These are phyloP conservation scores for Tetragnatha versicolor DNA, from an alignment of 1,140 invertebrate species.

Conservation along the genomic window DNA sequence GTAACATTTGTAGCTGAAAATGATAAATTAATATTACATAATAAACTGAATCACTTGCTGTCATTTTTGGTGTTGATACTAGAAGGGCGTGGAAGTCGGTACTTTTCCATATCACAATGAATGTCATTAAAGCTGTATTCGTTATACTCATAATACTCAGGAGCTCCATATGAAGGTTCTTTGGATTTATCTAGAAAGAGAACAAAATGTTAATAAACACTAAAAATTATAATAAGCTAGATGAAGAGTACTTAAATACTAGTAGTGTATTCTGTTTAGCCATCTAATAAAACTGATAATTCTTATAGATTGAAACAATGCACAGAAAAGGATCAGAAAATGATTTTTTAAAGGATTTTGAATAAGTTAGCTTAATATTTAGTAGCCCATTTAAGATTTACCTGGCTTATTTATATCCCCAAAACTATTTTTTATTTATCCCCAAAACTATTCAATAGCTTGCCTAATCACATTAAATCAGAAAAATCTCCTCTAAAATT, in stretches of 20 bases:
- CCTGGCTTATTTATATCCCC: no score
- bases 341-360: background rate
- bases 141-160: slow-evolving; percentile 74
- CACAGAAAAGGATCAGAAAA: background rate
- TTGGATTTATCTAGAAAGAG: background rate
- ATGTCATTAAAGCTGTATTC: slow-evolving; percentile 68
- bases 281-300: background rate
- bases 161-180: slow-evolving; percentile 30
- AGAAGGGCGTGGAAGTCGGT: slow-evolving; percentile 64
- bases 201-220: background rate
- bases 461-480: no score
- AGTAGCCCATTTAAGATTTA: no score
- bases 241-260: background rate
- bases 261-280: background rate
- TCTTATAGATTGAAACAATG: background rate
- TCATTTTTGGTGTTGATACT: slow-evolving; percentile 67
- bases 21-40: no score
- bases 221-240: background rate
- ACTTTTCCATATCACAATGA: slow-evolving; percentile 33
- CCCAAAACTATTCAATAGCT: no score
- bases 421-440: no score
- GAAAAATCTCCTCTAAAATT: no score
- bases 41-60: slow-evolving; percentile 2
- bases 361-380: no score
- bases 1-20: no score